Evolutionary conservation across 2,113 vertebrate species (phyloP), one percentile per base, ranked within the genome.

Genomic region (Calidris pygmaea): DNA sequence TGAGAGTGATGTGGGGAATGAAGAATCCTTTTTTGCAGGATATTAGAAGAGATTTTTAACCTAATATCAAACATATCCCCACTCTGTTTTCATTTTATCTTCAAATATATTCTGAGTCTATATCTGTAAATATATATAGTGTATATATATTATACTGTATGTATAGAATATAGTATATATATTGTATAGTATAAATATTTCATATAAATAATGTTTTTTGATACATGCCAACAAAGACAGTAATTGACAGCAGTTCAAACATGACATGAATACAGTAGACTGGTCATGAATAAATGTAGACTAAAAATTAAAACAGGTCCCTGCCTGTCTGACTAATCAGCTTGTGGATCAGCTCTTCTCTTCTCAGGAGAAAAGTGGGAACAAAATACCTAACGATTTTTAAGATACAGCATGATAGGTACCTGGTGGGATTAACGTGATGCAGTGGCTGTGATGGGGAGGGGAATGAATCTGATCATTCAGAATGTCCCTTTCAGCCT

Each of bases 401-500:
- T 47, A 74, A 86, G 47, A 50, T 20, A 26, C 1, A 35, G 9
- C 3, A 1, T 26, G 52, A 21, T 62, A 23, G 30, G 15, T 92
- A 12, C 67, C 63, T 67, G 41, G 32, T 53, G 27, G 17, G 24
- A 67, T 73, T 79, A 62, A 62, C 0, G 2, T n/a, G 48, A 43
- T 52, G 17, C 3, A 1, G 20, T 60, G 58, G 27, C 63, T 62
- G 45, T 87, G 66, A 50, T 3, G 26, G 23, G 29, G 3, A 77
- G 1, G 4, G 45, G 7, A 45, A 30, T 23, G 7, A 65, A 14
- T 80, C 14, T 20, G 23, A 11, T 81, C 0, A 0, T 82, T 84
- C 41, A 35, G 37, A 77, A 58, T 45, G 18, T 60, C 32, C 9
- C 10, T 62, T 86, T 93, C 17, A 41, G 63, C 39, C 7, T 0